Evolutionary conservation across 2,888 invertebrate species (phyloP).

Genomic region (Lobophora halterata): DNA sequence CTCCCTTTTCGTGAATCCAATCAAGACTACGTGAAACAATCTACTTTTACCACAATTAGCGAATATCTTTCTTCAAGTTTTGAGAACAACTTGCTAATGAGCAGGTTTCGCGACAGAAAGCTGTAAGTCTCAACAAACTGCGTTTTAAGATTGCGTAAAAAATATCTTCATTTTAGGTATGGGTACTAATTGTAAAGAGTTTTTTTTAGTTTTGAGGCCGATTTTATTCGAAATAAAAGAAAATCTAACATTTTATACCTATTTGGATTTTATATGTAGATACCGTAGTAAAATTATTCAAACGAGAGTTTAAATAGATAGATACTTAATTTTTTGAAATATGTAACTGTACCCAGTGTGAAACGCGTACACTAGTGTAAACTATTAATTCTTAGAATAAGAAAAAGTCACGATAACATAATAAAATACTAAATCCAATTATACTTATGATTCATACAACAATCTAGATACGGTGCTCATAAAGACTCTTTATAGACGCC

Average conservation of each 20-base stretch:
- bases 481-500: constrained; percentile 20
- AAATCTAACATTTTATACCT: neutral
- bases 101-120: constrained; percentile 37
- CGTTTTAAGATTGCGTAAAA: constrained; percentile 27
- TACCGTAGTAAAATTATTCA: too few relatives aligned
- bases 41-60: constrained; percentile 7
- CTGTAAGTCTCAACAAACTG: constrained; percentile 37
- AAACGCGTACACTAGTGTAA: too few relatives aligned
- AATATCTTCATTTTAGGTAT: too few relatives aligned
- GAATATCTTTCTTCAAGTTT: constrained; percentile 13
- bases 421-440: constrained; percentile 18
- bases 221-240: constrained; percentile 4
- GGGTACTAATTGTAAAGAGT: too few relatives aligned
- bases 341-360: too few relatives aligned
- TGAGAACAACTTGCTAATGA: constrained; percentile 41
- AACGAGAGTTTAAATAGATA: too few relatives aligned
- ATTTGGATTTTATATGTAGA: too few relatives aligned
- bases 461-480: constrained; percentile 20
- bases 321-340: too few relatives aligned
- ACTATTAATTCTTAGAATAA: too few relatives aligned
- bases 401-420: too few relatives aligned
- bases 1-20: neutral
- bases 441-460: constrained; percentile 20
- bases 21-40: neutral
- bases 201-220: constrained; percentile 4